Evolutionary conservation across 2,888 invertebrate genomes (phyloP), one percentile per base, ranked within the genome.

Genomic region (Dryocosmus kuriphilus): DNA sequence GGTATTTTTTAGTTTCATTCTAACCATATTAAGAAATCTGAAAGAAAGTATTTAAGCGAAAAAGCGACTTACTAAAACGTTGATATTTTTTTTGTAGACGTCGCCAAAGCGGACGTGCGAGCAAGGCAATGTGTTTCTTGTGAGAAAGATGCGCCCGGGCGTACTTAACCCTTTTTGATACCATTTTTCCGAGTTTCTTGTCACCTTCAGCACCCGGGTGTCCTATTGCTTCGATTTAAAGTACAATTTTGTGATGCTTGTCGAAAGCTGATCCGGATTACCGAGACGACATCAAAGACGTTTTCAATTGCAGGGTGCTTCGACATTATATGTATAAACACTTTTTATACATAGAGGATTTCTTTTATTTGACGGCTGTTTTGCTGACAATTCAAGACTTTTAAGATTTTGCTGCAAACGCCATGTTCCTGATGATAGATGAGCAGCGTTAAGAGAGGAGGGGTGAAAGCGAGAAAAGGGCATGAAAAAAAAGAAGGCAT

Each of bases 81-180:
- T 81, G n/a, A 77, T 77, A 75, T 79, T 71, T 77, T 81, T 38
- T 82, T 76, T 81, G 74, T 57, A 80, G 30, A 77, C 86, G 86
- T 73, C 89, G 84, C 88, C 87, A 88, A 74, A 83, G 81, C 19
- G 90, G 90, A 46, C 80, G 84, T 3, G 90, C 88, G 19, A 90
- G 80, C 57, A 85, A 62, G 30, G 85, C 81, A 74, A 80, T 85
- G 80, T 89, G 84, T 77, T 86, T 83, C 57, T 85, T 80, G 27
- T 65, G 83, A 74, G 89, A 86, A 71, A 90, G 85, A 84, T 90
- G 89, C 81, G 84, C 85, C 83, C 86, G 85, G 38, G 88, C 88
- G 79, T 89, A 89, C 85, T 85, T 90, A 77, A 90, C 83, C 83
- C 86, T 88, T 75, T 83, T 85, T 51, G 85, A 85, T 73, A 84